A percentile compares a stretch with the other conserved stretches of the same genome.
Conservation (phyloP, 1,140 invertebrate species). For the Platyscapa corneri region DNA sequence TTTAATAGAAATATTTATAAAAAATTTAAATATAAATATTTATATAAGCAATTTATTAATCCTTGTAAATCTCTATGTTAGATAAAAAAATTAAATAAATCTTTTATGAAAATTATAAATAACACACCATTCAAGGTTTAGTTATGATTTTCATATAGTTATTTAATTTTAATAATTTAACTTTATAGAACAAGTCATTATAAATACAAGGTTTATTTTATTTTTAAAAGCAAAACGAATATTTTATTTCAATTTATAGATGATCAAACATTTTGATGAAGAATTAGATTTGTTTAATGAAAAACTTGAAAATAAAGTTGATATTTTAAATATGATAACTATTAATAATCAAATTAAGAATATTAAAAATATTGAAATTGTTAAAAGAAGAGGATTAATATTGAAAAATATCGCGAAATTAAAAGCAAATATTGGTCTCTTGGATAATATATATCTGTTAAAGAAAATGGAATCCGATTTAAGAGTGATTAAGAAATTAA, state of each 20-base stretch:
- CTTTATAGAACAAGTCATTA: too few species aligned
- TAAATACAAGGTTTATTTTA: too few species aligned
- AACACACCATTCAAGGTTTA: too few species aligned
- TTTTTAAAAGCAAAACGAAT: background rate
- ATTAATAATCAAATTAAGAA: background rate
- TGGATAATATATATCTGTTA: conserved; percentile 21
- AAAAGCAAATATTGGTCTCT: conserved; percentile 27
- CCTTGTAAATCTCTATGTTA: background rate
- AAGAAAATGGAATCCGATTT: conserved; percentile 38
- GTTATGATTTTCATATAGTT: too few species aligned
- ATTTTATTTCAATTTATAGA: conserved; percentile 15
- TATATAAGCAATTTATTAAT: background rate
- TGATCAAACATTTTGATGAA: conserved; percentile 31
- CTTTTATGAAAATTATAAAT: too few species aligned
- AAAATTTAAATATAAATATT: background rate
- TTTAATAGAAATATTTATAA: background rate
- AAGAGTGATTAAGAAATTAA: background rate
- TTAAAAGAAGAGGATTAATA: background rate
- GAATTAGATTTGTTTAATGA: conserved; percentile 31
- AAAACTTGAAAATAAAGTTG: conserved; percentile 7
- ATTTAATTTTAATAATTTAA: too few species aligned
- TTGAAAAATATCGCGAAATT: conserved; percentile 25
- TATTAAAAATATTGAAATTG: background rate
- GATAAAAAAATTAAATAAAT: background rate
- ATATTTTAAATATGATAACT: background rate